Conservation (phyloP, 2,888 invertebrate genomes). For the Thymelicus lineola region DNA sequence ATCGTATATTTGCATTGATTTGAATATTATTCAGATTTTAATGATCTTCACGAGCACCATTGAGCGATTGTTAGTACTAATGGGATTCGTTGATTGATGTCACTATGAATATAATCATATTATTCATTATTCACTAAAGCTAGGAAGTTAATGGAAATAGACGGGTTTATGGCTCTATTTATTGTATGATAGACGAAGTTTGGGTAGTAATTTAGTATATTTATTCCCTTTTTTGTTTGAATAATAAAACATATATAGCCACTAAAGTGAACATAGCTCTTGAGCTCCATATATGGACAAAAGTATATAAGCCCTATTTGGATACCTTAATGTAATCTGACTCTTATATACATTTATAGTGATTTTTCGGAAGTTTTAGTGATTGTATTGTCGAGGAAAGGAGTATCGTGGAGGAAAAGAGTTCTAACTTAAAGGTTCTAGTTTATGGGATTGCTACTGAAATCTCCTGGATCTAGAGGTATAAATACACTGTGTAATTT, state of each 20-base stretch:
- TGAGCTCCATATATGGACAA: no score
- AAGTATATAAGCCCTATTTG: no score
- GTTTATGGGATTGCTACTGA: no score
- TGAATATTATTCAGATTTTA: slow-evolving; percentile 1
- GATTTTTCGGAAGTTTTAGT: no score
- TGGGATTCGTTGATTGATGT: neutral
- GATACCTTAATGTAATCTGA: no score
- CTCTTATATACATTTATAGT: no score
- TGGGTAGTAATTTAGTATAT: neutral
- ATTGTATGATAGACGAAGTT: neutral
- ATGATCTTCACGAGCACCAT: neutral
- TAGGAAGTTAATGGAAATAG: neutral
- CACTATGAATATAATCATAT: neutral
- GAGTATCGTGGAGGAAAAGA: no score
- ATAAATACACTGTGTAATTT: no score
- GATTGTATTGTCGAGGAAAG: no score
- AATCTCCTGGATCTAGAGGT: no score
- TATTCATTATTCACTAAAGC: slow-evolving; percentile 1
- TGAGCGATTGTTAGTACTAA: neutral
- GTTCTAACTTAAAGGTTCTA: no score
- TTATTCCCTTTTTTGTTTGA: neutral
- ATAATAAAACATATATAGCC: neutral
- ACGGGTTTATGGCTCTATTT: neutral
- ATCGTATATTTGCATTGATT: neutral
- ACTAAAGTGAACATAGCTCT: no score